Percentiles rank a stretch among this genome's conserved stretches.
phyloP scores from a whole-genome alignment of 2,888 invertebrate genomes.

The Molorchus minor region DNA sequence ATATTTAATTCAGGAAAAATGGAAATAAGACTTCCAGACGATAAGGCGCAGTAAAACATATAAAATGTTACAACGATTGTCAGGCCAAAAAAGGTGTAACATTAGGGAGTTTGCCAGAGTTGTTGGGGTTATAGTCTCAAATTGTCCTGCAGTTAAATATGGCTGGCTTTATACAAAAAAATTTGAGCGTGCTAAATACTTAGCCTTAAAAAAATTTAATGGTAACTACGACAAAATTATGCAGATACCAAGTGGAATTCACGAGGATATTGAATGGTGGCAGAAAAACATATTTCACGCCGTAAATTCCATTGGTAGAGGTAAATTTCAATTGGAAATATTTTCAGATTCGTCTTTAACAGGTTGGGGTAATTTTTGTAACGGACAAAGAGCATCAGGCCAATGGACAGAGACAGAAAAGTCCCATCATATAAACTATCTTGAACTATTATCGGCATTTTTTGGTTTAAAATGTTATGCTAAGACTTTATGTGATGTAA shows the following conservation, averaged over 20 bases:
- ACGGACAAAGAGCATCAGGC: not conserved
- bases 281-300: not conserved
- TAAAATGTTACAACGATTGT: not conserved
- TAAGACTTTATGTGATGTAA: not conserved
- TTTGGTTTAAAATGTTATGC: not conserved
- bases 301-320: not conserved
- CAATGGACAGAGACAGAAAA: not conserved
- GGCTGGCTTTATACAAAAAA: not conserved
- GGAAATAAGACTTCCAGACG: not conserved
- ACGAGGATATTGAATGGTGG: not conserved
- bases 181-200: conserved; percentile 1
- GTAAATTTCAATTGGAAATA: not conserved
- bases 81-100: not conserved
- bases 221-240: not conserved
- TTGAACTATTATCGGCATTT: not conserved
- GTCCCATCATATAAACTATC: not conserved
- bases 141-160: not conserved
- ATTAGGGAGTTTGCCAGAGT: not conserved
- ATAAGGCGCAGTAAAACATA: not conserved
- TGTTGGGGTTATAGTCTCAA: not conserved
- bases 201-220: not conserved
- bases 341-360: not conserved
- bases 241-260: not conserved
- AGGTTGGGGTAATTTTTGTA: not conserved
- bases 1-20: not conserved